Evolutionary conservation across 2,113 vertebrate genomes (phyloP).

Genomic region (Lutjanus erythropterus): DNA sequence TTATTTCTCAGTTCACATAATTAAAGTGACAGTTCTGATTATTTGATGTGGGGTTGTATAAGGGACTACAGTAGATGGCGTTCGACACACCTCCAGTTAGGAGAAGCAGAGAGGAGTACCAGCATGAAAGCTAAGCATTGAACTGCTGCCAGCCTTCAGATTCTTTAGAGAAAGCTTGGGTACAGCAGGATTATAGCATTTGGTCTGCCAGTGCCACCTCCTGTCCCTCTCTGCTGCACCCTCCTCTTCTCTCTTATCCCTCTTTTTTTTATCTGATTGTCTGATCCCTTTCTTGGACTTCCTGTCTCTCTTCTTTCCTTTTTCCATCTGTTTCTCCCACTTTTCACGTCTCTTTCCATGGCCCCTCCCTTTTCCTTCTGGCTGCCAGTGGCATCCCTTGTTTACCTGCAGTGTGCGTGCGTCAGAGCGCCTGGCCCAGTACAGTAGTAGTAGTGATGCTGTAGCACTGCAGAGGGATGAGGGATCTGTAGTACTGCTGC

Average conservation of each 20-base stretch:
- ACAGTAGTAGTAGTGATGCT: conserved; percentile 49
- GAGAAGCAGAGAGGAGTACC: too few relatives aligned
- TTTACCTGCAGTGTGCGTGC: conserved; percentile 76
- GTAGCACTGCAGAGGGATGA: conserved; percentile 73
- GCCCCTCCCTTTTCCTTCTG: conserved; percentile 4
- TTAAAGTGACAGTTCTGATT: too few relatives aligned
- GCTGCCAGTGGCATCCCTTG: conserved; percentile 54
- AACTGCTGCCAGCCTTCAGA: conserved; percentile 11
- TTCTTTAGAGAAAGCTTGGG: conserved; percentile 30
- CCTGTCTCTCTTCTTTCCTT: not conserved
- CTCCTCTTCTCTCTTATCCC: conserved; percentile 1
- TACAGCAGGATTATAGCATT: conserved; percentile 32
- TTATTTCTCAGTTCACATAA: not conserved
- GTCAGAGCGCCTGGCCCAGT: conserved; percentile 52
- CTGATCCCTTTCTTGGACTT: conserved; percentile 1
- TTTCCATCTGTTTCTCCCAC: too few relatives aligned
- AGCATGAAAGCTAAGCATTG: too few relatives aligned
- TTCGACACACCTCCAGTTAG: too few relatives aligned
- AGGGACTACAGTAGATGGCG: too few relatives aligned
- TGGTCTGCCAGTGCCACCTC: conserved; percentile 30
- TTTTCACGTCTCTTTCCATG: not conserved
- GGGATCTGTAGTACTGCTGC: conserved; percentile 60
- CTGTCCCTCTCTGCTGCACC: conserved; percentile 12
- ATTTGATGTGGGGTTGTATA: too few relatives aligned
- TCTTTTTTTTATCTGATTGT: conserved; percentile 4